Evolutionary conservation across 2,113 vertebrate genomes (phyloP).

Genomic region (Oreamnos americanus): DNA sequence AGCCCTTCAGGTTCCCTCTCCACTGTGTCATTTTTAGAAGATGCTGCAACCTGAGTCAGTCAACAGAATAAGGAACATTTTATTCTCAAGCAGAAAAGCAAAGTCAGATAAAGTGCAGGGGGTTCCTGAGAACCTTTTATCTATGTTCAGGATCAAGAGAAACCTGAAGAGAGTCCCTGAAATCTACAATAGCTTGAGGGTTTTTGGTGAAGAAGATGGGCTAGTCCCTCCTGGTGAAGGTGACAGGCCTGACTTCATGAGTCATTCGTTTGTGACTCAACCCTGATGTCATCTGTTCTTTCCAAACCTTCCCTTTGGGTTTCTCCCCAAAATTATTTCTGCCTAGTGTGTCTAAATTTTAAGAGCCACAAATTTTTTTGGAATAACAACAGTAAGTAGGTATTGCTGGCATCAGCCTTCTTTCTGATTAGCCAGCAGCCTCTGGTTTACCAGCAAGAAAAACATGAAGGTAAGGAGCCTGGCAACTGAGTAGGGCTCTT

Average conservation of each 20-base stretch:
- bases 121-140: background rate
- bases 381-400: background rate
- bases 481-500: background rate
- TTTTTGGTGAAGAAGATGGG: background rate
- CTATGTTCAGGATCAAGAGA: background rate
- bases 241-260: background rate
- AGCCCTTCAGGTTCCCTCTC: background rate
- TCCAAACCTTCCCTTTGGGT: background rate
- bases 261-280: background rate
- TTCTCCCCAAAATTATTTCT: slow-evolving; percentile 22
- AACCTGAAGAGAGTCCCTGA: background rate
- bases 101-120: background rate
- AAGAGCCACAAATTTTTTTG: background rate
- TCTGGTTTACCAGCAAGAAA: background rate
- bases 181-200: background rate
- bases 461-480: background rate
- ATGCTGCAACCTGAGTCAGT: background rate
- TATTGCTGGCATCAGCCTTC: background rate
- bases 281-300: background rate
- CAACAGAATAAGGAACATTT: slow-evolving; percentile 20
- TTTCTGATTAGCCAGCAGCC: background rate
- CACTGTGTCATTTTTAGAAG: background rate
- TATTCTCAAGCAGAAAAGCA: slow-evolving; percentile 39
- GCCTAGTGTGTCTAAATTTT: background rate
- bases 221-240: background rate